A percentile compares a stretch with the other conserved stretches of the same genome.
These are phyloP conservation scores for Daboia siamensis DNA, from an alignment of 2,113 vertebrate genomes.

Conservation along the genomic window DNA sequence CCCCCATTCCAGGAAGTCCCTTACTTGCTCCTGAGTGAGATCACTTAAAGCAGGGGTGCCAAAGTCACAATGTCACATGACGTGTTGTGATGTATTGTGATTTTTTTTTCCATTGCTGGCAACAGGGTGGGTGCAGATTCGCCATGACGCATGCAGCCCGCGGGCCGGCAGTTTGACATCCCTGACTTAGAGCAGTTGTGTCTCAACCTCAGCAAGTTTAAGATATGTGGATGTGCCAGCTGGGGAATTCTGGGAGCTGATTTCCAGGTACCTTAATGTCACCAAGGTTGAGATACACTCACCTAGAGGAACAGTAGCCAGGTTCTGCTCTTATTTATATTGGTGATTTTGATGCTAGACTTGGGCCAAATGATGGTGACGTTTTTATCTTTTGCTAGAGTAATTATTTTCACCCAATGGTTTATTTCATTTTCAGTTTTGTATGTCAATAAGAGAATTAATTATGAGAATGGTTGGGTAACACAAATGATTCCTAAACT, in stretches of 20 bases:
- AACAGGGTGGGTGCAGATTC: no score
- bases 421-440: not conserved
- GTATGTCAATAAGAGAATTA: not conserved
- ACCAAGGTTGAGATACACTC: not conserved
- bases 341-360: not conserved
- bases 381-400: not conserved
- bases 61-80: no score
- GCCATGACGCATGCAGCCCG: no score
- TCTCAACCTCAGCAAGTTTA: not conserved
- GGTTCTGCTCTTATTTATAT: not conserved
- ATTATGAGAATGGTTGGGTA: not conserved
- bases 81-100: no score
- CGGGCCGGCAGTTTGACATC: no score
- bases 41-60: not conserved
- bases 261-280: not conserved
- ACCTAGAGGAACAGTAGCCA: not conserved
- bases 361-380: not conserved
- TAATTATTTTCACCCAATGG: not conserved
- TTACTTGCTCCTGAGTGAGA: not conserved
- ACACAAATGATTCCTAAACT: not conserved
- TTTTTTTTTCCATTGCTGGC: no score
- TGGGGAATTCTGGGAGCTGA: not conserved
- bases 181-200: not conserved
- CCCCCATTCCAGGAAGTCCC: not conserved
- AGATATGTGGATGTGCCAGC: not conserved